Conservation (phyloP, 2,113 vertebrate genomes). For the Labeo rohita region DNA sequence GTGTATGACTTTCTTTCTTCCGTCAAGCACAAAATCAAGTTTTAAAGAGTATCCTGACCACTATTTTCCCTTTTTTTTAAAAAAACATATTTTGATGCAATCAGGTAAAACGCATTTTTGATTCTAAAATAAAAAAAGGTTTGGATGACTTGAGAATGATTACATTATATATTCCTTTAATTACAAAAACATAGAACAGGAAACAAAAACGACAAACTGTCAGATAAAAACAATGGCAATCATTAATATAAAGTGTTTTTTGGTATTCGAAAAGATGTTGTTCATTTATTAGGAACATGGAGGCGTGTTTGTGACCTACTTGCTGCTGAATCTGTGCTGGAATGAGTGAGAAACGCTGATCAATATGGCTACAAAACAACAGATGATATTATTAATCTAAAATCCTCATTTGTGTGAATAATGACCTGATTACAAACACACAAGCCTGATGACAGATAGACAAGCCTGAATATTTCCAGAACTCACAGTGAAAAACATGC, state of each 20-base stretch:
- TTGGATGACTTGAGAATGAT: neutral
- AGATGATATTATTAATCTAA: neutral
- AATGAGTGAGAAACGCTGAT: neutral
- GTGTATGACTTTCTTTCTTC: neutral
- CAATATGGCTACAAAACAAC: slow-evolving; percentile 8
- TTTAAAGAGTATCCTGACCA: neutral
- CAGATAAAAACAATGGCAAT: neutral
- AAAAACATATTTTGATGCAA: neutral
- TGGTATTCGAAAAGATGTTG: neutral
- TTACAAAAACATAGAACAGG: neutral
- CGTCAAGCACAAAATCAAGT: neutral
- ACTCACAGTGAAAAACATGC: neutral
- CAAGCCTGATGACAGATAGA: neutral
- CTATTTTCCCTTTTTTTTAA: neutral
- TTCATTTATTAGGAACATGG: neutral
- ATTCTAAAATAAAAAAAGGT: neutral
- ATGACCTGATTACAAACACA: neutral
- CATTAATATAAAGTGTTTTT: neutral
- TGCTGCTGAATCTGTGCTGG: neutral
- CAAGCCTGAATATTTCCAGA: neutral
- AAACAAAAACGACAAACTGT: neutral
- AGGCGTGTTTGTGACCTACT: slow-evolving; percentile 40
- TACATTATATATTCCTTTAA: neutral
- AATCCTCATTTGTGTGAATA: neutral
- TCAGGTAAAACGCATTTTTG: neutral